Percentiles rank a stretch among this genome's conserved stretches.
These are phyloP conservation scores for Serripes groenlandicus DNA, from an alignment of 2,888 invertebrate genomes.

Conservation along the genomic window DNA sequence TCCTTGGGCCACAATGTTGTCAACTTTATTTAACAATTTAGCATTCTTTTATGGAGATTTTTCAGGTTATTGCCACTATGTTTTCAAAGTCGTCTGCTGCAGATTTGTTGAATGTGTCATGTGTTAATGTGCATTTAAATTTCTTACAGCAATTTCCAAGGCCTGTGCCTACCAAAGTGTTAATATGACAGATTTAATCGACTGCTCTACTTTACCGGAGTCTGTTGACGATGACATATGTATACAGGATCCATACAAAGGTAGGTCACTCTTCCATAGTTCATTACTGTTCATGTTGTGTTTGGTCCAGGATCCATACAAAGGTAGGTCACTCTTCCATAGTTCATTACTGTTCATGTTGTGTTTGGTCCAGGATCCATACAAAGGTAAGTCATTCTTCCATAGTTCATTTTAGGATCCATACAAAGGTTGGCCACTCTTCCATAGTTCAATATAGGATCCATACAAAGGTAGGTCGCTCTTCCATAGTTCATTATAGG, in stretches of 20 bases:
- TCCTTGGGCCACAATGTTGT: too few relatives aligned
- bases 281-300: background rate
- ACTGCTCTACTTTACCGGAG: conserved; percentile 76
- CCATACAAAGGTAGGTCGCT: conserved; percentile 73
- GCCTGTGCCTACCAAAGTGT: conserved; percentile 17
- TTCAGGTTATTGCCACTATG: too few relatives aligned
- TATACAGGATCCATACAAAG: conserved; percentile 73
- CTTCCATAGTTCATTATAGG: background rate
- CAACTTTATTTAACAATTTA: too few relatives aligned
- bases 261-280: conserved; percentile 49
- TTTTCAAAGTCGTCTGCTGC: too few relatives aligned
- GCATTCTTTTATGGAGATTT: too few relatives aligned
- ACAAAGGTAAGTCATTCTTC: conserved; percentile 70
- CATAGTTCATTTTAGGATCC: too few relatives aligned
- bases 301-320: conserved; percentile 67
- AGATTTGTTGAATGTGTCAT: too few relatives aligned
- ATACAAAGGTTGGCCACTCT: conserved; percentile 71
- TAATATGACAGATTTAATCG: conserved; percentile 50
- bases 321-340: conserved; percentile 71
- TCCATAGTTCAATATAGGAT: too few relatives aligned
- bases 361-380: too few relatives aligned
- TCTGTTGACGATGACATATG: conserved; percentile 73
- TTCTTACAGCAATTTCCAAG: background rate
- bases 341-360: too few relatives aligned
- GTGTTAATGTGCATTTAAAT: too few relatives aligned